Conservation (phyloP, 2,888 invertebrate species). For the Limnephilus auricula region DNA sequence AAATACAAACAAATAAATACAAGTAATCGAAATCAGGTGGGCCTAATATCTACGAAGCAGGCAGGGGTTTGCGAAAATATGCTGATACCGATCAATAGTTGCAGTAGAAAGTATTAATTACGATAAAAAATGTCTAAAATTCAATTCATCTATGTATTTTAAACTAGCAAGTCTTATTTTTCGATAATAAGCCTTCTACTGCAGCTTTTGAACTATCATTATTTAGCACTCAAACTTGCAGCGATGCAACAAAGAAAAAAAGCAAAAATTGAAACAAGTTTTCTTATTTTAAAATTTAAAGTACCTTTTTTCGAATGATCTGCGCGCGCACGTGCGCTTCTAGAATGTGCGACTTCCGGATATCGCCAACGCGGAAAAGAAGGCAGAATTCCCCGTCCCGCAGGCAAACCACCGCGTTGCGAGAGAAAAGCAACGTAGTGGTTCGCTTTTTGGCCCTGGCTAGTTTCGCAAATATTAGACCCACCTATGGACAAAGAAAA, state of each 20-base stretch:
- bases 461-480: conserved; percentile 86
- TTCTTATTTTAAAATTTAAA: conserved; percentile 9
- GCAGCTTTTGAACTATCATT: conserved; percentile 9
- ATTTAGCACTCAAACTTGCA: not conserved
- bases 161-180: not conserved
- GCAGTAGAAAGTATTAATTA: not conserved
- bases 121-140: not conserved
- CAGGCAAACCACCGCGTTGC: conserved; percentile 95
- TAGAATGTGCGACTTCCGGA: conserved; percentile 97
- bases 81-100: not conserved
- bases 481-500: conserved; percentile 74
- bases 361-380: conserved; percentile 97
- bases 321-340: conserved; percentile 97
- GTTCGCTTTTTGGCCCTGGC: conserved; percentile 97
- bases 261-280: conserved; percentile 17
- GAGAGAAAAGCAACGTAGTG: conserved; percentile 95
- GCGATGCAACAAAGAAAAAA: not conserved
- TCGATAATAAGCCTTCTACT: not conserved
- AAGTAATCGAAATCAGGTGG: conserved; percentile 55
- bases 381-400: conserved; percentile 94
- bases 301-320: conserved; percentile 93
- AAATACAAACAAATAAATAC: not conserved
- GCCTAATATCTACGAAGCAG: conserved; percentile 64
- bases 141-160: not conserved
- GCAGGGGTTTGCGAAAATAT: conserved; percentile 26